Base-by-base conservation (phyloP, 1,140 invertebrate species). In the Thalassaphorura encarpata region DNA sequence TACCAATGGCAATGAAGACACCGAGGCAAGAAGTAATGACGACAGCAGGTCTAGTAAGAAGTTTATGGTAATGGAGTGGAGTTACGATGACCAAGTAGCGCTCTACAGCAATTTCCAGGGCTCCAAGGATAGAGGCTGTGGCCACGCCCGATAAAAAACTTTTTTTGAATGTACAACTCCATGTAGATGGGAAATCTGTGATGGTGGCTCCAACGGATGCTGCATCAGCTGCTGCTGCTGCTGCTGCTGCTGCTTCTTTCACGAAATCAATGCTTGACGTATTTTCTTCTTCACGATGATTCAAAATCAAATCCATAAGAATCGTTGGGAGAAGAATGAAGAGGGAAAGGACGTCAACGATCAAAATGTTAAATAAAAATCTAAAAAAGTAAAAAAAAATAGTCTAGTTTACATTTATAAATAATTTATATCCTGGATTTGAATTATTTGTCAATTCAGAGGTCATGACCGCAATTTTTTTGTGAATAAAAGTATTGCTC, bases 61-160 rank as follows among this genome's bases (percentile, higher is more conserved):
- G 18, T 50, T 57, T 56, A 45, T 61, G 59, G 41, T 56, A 61
- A 26, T 61, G 59, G n/a, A 61, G 59, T 15, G 59, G 59, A 23
- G 39, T 52, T 11, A 56, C 54, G 6, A 61, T 52, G 18, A 54
- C 59, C 27, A 61, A 29, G 31, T 53, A 61, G 13, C 59, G 19
- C 31, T 61, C 59, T 5, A 56, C 28, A n/a, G 54, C 59, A 3
- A 61, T 61, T 40, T 61, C 42, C 26, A 57, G 29, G 13, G 59
- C 43, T 5, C 41, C 54, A 4, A 61, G 33, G 18, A 57, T 49
- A 3, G 59, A 61, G 15, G 45, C 42, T 2, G 49, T 54, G 18
- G 59, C 53, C 3, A 56, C 19, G 19, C 28, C 43, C 23, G 50
- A 27, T 0, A 61, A n/a, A 5, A 61, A n/a, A 13, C 54, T 21